These are phyloP conservation scores for Columba guinea DNA, from an alignment of 2,797 vertebrate genomes.

Conservation along the genomic window DNA sequence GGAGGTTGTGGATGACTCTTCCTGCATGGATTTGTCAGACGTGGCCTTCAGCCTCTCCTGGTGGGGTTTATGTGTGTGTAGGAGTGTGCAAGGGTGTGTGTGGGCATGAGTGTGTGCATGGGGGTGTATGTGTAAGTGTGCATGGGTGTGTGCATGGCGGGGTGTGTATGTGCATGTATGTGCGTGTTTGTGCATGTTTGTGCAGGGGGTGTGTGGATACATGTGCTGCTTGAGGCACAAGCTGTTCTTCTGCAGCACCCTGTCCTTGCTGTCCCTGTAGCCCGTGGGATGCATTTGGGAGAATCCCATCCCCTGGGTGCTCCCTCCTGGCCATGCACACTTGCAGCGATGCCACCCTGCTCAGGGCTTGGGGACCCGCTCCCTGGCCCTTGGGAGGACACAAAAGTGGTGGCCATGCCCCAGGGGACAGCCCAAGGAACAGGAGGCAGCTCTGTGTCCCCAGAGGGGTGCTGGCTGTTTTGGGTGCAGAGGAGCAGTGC, in stretches of 20 bases:
- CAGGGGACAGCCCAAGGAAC: accelerated
- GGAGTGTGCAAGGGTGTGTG: background rate
- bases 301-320: background rate
- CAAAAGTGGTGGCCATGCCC: accelerated
- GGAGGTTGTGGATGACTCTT: background rate
- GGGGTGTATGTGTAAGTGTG: too few relatives aligned
- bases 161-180: too few relatives aligned
- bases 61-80: background rate
- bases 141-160: too few relatives aligned
- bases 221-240: background rate
- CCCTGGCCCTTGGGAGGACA: background rate
- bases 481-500: background rate
- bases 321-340: too few relatives aligned
- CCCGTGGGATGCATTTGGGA: background rate
- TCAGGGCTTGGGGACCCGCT: accelerated
- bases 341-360: background rate
- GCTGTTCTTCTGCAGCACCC: background rate
- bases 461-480: background rate
- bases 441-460: background rate
- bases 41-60: background rate
- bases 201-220: background rate
- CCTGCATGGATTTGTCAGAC: background rate
- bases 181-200: too few relatives aligned
- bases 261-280: accelerated
- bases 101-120: too few relatives aligned